These are phyloP conservation scores for Drosophila oshimai DNA, from an alignment of 1,140 invertebrate genomes.

Conservation along the genomic window DNA sequence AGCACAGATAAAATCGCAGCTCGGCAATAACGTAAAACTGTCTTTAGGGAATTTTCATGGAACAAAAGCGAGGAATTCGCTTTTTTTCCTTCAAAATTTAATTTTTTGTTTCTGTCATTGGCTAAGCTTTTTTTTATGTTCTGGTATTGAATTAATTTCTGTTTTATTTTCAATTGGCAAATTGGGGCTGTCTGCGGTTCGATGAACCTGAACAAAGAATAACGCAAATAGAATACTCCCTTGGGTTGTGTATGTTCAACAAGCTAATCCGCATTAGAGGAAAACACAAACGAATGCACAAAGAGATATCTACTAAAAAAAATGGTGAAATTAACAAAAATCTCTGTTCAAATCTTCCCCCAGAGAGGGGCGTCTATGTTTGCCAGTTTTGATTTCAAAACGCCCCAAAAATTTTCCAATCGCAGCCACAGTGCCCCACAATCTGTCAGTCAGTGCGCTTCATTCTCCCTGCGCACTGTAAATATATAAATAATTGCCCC, in stretches of 20 bases:
- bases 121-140: neutral
- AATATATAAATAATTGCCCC: constrained; percentile 30
- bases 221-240: constrained; percentile 43
- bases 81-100: neutral
- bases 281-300: constrained; percentile 9
- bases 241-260: constrained; percentile 2
- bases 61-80: neutral
- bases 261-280: constrained; percentile 41
- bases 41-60: constrained; percentile 37
- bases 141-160: constrained; percentile 6
- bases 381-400: constrained; percentile 57
- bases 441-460: constrained; percentile 33
- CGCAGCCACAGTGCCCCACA: constrained; percentile 41
- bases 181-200: constrained; percentile 60
- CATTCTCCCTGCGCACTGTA: constrained; percentile 3
- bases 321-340: constrained; percentile 20
- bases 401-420: constrained; percentile 61
- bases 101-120: constrained; percentile 7
- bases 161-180: constrained; percentile 51
- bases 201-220: constrained; percentile 61
- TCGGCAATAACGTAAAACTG: constrained; percentile 60
- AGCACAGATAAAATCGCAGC: constrained; percentile 32
- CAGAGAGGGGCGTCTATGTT: constrained; percentile 55
- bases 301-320: constrained; percentile 12
- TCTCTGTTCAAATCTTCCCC: constrained; percentile 5